Evolutionary conservation across 1,140 invertebrate genomes (phyloP), one percentile per base, ranked within the genome.

Genomic region (Theocolax elegans): DNA sequence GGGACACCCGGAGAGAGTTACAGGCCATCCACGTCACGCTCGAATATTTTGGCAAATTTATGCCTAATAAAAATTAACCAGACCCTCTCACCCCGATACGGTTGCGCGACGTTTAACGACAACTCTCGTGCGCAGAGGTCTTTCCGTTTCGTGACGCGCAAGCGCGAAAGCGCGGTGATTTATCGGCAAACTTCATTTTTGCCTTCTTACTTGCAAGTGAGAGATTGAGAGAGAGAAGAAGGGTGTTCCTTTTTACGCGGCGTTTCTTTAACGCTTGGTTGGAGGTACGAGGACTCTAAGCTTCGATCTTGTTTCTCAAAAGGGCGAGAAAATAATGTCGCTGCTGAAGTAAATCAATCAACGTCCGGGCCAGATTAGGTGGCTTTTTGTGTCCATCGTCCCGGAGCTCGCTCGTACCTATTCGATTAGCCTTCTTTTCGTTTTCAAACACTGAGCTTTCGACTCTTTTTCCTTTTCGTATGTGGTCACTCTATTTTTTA

Each of bases 21-120:
- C 77, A 60, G 74, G 74, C 81, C 80, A 81, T 82, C 76, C 76
- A 80, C 76, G 80, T 83, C 81, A 75, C 62, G 71, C 72, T 75
- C 76, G 79, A 83, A 83, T 83, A 83, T 83, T 83, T 83, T 82
- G 79, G 78, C 80, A 80, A 82, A 83, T 83, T 83, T 83, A 83
- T 83, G 81, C 73, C 64, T 77, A 83, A 82, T 83, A 83, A 83
- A 82, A 83, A 83, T 83, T 83, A 83, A 83, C 75, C 80, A 82
- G 80, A 79, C 27, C 44, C 65, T 59, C 60, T 54, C 44, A 31
- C 46, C 49, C 35, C 19, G 21, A 23, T 49, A 53, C 53, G 65
- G 51, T 56, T 40, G 51, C 27, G 51, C 38, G 49, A 58, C 53
- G 25, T 67, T 62, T 69, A 60, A 69, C 56, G 56, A 60, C 67